phyloP scores from a whole-genome alignment of 1,140 invertebrate species.

The Aplysia californica region DNA sequence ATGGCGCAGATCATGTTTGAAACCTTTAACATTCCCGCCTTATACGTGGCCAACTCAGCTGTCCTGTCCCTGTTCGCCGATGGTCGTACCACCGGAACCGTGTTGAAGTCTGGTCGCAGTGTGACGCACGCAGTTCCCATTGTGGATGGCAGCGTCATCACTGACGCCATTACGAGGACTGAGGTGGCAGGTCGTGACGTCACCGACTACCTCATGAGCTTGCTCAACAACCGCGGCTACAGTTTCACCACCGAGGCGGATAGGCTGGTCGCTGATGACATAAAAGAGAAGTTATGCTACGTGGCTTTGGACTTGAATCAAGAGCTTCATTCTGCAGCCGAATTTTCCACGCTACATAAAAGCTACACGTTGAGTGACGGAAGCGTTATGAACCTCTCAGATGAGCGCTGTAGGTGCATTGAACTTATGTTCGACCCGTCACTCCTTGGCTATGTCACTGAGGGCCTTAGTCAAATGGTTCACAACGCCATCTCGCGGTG shows the following conservation, averaged over 20 bases:
- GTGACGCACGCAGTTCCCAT: constrained; percentile 92
- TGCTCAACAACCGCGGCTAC: constrained; percentile 95
- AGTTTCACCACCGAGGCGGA: constrained; percentile 96
- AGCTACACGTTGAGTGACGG: constrained; percentile 60
- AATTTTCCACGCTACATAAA: constrained; percentile 62
- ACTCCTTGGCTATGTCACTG: constrained; percentile 61
- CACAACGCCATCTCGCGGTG: constrained; percentile 86
- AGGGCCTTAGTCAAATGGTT: constrained; percentile 72
- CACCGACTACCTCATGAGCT: constrained; percentile 95
- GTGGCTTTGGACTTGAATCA: constrained; percentile 91
- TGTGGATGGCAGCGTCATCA: constrained; percentile 82
- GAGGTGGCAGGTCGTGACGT: constrained; percentile 94
- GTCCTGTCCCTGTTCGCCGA: constrained; percentile 66
- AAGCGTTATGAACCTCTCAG: constrained; percentile 88
- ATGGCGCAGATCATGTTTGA: constrained; percentile 75
- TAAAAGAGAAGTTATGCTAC: constrained; percentile 78
- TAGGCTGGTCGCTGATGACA: constrained; percentile 87
- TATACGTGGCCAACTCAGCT: constrained; percentile 68
- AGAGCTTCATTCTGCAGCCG: constrained; percentile 92
- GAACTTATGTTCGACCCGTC: constrained; percentile 79
- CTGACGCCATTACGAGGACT: constrained; percentile 86
- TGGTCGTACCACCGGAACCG: constrained; percentile 81
- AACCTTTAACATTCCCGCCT: constrained; percentile 80
- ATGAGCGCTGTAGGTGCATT: constrained; percentile 83
- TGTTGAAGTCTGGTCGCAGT: constrained; percentile 79